Evolutionary conservation across 2,797 vertebrate genomes (phyloP), one percentile per base, ranked within the genome.

Genomic region (Pygocentrus nattereri): DNA sequence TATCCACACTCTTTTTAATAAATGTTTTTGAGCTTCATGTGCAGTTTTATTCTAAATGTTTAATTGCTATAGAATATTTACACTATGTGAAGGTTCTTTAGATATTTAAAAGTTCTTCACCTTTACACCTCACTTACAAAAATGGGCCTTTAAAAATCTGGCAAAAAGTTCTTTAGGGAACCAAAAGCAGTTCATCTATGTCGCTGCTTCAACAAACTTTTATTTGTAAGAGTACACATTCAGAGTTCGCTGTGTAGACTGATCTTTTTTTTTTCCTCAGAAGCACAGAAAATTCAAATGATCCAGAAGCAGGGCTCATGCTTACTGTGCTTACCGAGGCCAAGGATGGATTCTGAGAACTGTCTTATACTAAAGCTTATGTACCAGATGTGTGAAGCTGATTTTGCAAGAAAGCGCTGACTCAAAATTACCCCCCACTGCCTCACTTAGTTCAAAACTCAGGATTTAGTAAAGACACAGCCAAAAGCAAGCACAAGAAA

Each of bases 321-420:
- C 41, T 74, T 13, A 41, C 21, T 0, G 18, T 12, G 41, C 41
- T 74, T 13, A 41, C 21, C 2, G 18, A 38, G 30, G 71, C 27
- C 71, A 74, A 74, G 19, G 12, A 58, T 56, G 31, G 52, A 30
- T 74, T 58, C 52, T 25, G 19, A 56, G 50, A 74, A 58, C 19
- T 21, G 49, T 38, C n/a, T 31, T 44, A 11, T 8, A 38, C 71
- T 12, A 58, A 44, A 23, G 71, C 69, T 54, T 52, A 54, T 54
- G 12, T 56, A 74, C 58, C 49, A 58, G 27, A 56, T 58, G 50
- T 38, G 18, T 74, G 10, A 23, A 56, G 71, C 50, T 23, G 52
- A 54, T 54, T 56, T 73, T n/a, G 31, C 52, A 58, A 74, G 23
- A 30, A 58, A 74, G 31, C 27, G 71, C 71, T 74, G 71, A 74